Base-by-base conservation (phyloP, 2,113 vertebrate genomes). In the Pimephales promelas region DNA sequence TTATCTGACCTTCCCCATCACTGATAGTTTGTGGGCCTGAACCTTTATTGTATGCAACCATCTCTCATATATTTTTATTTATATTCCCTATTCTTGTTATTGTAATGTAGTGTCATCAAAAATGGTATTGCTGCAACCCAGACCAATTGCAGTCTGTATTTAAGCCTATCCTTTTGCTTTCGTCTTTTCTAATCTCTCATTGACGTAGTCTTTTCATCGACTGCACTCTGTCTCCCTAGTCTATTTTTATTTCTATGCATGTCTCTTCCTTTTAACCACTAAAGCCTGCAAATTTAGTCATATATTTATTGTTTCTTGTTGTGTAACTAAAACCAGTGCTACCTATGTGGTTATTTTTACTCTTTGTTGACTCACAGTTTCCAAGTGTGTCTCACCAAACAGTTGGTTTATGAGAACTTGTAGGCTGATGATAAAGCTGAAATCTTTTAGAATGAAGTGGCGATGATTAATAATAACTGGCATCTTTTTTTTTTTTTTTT, bases 1-100 rank as follows among this genome's bases (percentile, higher is more conserved):
- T 73, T 36, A 43, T 62, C 24, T 66, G 73, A 73, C 43, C 59
- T 61, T 66, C 34, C 66, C 40, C 49, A 31, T 24, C 54, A 59
- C 36, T 31, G 77, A 64, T 79, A n/a, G 59, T 26, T 64, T 31
- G 40, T 22, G 16, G 57, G 57, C 77, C 18, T 66, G 16, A 34
- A 11, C 57, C 24, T 13, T 66, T n/a, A 47, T 13, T 28, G 24
- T 31, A 31, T 64, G 28, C 24, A 26, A 26, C 16, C 13, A 18
- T 59, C 20, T 52, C 5, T 77, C 22, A 40, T 77, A 77, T 61
- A 0, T 57, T 57, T 36, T 34, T 28, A 36, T 73, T 18, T 52
- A 24, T 28, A 20, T 10, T 74, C 45, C 24, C 20, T 14, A 24
- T 34, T 31, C 47, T 18, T 34, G 14, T 22, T 36, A 14, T 56